Conservation (phyloP, 1,140 invertebrate species). For the Ectropis grisescens region DNA sequence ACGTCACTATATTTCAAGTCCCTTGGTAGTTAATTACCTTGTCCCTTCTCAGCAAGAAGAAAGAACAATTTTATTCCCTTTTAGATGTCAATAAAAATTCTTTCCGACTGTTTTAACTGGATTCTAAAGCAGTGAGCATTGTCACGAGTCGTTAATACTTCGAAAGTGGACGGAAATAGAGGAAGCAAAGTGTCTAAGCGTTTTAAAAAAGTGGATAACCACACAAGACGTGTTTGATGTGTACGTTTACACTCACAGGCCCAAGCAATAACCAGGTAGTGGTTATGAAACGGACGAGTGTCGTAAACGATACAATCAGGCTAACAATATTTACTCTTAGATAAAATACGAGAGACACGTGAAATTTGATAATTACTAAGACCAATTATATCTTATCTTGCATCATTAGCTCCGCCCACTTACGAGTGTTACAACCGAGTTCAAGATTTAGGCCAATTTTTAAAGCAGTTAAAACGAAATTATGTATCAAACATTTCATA, state of each 20-base stretch:
- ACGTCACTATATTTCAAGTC: no score
- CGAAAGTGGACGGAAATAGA: conserved; percentile 31
- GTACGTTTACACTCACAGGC: conserved; percentile 23
- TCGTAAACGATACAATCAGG: conserved; percentile 35
- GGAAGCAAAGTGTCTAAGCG: conserved; percentile 29
- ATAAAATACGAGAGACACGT: conserved; percentile 45
- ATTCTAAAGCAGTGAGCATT: conserved; percentile 30
- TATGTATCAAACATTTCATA: neutral
- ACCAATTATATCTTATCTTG: conserved; percentile 55
- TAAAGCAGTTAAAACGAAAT: conserved; percentile 14
- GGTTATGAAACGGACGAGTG: conserved; percentile 34
- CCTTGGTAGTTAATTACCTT: conserved; percentile 29
- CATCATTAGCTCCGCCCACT: conserved; percentile 44
- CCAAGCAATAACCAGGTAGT: conserved; percentile 9
- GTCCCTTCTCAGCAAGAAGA: conserved; percentile 25
- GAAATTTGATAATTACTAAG: conserved; percentile 59
- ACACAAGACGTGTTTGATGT: conserved; percentile 16
- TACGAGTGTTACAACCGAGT: conserved; percentile 7
- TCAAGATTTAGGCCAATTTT: conserved; percentile 30
- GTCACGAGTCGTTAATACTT: conserved; percentile 42
- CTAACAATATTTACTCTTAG: conserved; percentile 53
- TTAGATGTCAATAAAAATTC: conserved; percentile 55
- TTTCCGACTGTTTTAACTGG: conserved; percentile 40
- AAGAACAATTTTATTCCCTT: conserved; percentile 53
- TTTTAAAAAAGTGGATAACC: conserved; percentile 23